Evolutionary conservation across 2,888 invertebrate genomes (phyloP), one percentile per base, ranked within the genome.

Genomic region (Anticlea derivata): DNA sequence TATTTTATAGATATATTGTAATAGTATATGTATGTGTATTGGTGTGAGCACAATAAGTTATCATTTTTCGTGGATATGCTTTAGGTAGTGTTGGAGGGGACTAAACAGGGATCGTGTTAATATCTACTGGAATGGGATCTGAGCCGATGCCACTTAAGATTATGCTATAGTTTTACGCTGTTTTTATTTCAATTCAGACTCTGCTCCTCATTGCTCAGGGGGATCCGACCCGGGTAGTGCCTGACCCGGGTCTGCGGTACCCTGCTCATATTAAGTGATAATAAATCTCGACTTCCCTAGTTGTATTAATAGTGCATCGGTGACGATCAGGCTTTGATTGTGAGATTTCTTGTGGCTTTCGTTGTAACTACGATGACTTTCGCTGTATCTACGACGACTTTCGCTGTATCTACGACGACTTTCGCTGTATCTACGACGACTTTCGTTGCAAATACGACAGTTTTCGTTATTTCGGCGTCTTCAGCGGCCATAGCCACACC

Each of bases 31-130:
- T 79, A 70, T 81, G 80, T 85, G 80, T 74, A 67, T 83, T 78
- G 74, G 79, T 82, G 84, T 86, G 81, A 83, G 84, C 87, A 88
- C 86, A 87, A 86, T 78, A 73, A 75, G 59, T 66, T 67, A 57
- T 73, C 73, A 73, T 75, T 54, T 75, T 78, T 70, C 61, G 70
- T 80, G 68, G 72, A 68, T 73, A 78, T 71, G 84, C 83, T 86
- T 83, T 75, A 76, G 65, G 66, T 78, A 78, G 75, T 48, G 47
- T 75, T 78, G 83, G 78, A 71, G 77, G 78, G 85, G 80, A 85
- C 78, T 75, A 83, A 81, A 80, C 86, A 87, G 86, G 87, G 87
- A 80, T 69, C 68, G 64, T 73, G 68, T 60, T 31, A 70, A 68
- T 65, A 70, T 64, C 71, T 73, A 68, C 58, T 65, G 63, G 64